phyloP scores from a whole-genome alignment of 1,140 invertebrate genomes.

The Thrips palmi region DNA sequence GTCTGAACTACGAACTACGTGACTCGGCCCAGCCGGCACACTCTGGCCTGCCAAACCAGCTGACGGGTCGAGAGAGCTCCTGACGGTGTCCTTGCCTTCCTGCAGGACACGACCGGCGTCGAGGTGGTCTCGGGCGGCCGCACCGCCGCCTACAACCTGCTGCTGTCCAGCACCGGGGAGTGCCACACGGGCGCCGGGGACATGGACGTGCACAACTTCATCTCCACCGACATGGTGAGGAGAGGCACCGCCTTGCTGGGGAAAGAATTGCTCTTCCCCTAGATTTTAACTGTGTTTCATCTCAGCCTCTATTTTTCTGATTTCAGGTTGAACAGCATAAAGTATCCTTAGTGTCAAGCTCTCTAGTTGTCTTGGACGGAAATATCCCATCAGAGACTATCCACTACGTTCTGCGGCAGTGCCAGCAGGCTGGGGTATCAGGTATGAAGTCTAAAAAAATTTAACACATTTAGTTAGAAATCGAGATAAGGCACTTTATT shows the following conservation, averaged over 20 bases:
- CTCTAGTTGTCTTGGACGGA: slow-evolving; percentile 62
- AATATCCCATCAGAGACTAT: slow-evolving; percentile 53
- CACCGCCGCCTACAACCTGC: slow-evolving; percentile 53
- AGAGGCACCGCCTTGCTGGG: too few relatives aligned
- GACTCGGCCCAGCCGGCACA: too few relatives aligned
- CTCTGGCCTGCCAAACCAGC: too few relatives aligned
- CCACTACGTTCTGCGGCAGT: slow-evolving; percentile 37
- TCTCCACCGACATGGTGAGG: slow-evolving; percentile 40
- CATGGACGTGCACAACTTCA: slow-evolving; percentile 57
- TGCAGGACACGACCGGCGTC: slow-evolving; percentile 19
- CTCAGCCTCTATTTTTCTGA: slow-evolving; percentile 9
- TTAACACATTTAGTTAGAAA: too few relatives aligned
- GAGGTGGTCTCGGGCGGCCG: slow-evolving; percentile 21
- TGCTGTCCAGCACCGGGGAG: slow-evolving; percentile 53
- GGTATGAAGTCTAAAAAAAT: slow-evolving; percentile 30
- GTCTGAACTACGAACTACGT: too few relatives aligned
- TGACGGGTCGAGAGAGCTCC: too few relatives aligned
- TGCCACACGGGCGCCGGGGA: slow-evolving; percentile 64
- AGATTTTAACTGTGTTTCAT: too few relatives aligned
- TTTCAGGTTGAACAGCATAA: slow-evolving; percentile 31
- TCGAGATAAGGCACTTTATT: too few relatives aligned
- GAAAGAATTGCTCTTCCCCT: too few relatives aligned
- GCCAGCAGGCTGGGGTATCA: slow-evolving; percentile 37
- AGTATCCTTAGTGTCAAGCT: slow-evolving; percentile 32
- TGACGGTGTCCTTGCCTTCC: slow-evolving; percentile 21